Evolutionary conservation across 2,888 invertebrate genomes (phyloP).

Genomic region (Brachyopa scutellaris): DNA sequence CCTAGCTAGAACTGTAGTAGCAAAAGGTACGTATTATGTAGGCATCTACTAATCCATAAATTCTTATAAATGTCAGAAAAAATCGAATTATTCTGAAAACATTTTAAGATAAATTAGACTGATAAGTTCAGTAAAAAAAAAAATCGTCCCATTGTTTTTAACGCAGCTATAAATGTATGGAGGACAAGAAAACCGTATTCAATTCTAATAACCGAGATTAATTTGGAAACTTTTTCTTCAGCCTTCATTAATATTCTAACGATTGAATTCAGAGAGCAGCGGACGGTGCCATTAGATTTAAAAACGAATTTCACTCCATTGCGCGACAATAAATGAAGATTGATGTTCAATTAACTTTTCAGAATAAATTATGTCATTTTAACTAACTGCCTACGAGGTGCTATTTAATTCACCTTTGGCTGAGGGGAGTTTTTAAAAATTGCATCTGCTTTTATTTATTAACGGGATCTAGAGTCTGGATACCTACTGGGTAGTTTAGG

Average conservation of each 20-base stretch:
- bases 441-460: too few species aligned
- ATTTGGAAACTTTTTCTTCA: slow-evolving; percentile 51
- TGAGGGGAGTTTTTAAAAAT: too few species aligned
- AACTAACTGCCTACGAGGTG: background rate
- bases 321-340: slow-evolving; percentile 52
- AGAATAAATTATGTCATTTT: slow-evolving; percentile 46
- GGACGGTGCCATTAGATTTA: slow-evolving; percentile 36
- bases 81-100: slow-evolving; percentile 21
- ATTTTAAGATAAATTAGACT: slow-evolving; percentile 41
- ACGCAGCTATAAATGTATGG: slow-evolving; percentile 50
- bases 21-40: too few species aligned
- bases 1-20: too few species aligned
- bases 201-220: slow-evolving; percentile 56
- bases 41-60: background rate
- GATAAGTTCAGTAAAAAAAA: slow-evolving; percentile 33
- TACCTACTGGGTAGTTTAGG: too few species aligned
- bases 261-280: slow-evolving; percentile 19
- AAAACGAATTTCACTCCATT: slow-evolving; percentile 39
- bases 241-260: slow-evolving; percentile 54
- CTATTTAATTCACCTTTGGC: background rate
- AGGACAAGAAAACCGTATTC: slow-evolving; percentile 46
- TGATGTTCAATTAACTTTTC: slow-evolving; percentile 59
- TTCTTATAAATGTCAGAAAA: background rate
- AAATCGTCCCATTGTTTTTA: too few species aligned
- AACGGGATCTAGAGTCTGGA: too few species aligned